Percentiles rank a stretch among this genome's conserved stretches.
Evolutionary conservation across 2,113 vertebrate genomes (phyloP).

Genomic region (Hyperoodon ampullatus): DNA sequence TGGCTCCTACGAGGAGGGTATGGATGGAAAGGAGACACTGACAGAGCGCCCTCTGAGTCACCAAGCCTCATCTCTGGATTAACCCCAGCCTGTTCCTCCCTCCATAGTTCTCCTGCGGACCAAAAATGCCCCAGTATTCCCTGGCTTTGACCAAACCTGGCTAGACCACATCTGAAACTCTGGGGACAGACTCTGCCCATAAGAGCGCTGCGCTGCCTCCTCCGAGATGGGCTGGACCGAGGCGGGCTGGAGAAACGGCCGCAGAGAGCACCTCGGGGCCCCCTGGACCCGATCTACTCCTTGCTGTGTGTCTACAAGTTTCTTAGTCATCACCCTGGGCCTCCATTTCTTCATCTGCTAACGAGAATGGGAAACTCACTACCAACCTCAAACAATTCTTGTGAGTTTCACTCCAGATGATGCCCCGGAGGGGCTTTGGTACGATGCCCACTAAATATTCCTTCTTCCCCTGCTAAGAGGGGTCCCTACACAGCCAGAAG

Average conservation of each 20-base stretch:
- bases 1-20: not conserved
- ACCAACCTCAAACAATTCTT: not conserved
- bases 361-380: not conserved
- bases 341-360: not conserved
- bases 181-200: accelerated
- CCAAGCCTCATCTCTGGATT: not conserved
- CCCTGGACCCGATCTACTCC: not conserved
- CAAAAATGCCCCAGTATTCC: not conserved
- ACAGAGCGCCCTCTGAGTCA: no score
- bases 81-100: no score
- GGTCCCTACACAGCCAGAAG: not conserved
- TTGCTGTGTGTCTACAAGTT: not conserved
- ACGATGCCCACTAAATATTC: not conserved
- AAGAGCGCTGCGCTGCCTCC: not conserved
- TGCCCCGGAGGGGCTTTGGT: not conserved
- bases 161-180: not conserved
- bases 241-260: no score
- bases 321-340: not conserved
- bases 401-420: not conserved
- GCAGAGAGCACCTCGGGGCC: no score
- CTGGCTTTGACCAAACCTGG: not conserved
- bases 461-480: not conserved
- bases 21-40: not conserved
- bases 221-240: not conserved
- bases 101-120: not conserved